These are phyloP conservation scores for Platycheirus albimanus DNA, from an alignment of 2,888 invertebrate species.

Conservation along the genomic window DNA sequence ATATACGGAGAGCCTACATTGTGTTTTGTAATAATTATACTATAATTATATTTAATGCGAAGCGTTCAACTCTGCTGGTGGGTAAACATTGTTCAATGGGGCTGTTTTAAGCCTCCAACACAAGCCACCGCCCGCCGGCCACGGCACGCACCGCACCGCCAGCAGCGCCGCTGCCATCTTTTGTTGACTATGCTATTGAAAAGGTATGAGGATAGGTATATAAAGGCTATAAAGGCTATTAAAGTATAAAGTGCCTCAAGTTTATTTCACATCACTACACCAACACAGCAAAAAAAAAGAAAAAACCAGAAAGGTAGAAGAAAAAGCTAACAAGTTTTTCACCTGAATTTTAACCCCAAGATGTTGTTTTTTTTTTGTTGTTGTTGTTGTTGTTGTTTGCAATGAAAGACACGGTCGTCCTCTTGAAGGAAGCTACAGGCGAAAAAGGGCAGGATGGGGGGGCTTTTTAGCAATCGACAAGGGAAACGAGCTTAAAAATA, in stretches of 20 bases:
- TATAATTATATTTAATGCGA: conserved; percentile 54
- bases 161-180: no score
- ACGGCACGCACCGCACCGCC: neutral
- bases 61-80: neutral
- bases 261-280: conserved; percentile 25
- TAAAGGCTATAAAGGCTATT: conserved; percentile 20
- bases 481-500: conserved; percentile 7
- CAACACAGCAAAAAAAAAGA: neutral
- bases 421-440: neutral
- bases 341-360: conserved; percentile 12
- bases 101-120: conserved; percentile 16
- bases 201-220: neutral
- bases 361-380: neutral
- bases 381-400: no score
- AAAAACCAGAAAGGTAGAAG: no score
- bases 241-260: conserved; percentile 24
- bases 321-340: conserved; percentile 2
- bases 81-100: conserved; percentile 8
- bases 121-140: no score
- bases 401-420: no score
- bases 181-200: neutral
- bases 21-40: conserved; percentile 48
- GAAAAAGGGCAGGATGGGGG: neutral
- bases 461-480: conserved; percentile 17
- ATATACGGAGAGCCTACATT: neutral